Evolutionary conservation across 1,140 invertebrate species (phyloP).

Genomic region (Drosophila sucinea): DNA sequence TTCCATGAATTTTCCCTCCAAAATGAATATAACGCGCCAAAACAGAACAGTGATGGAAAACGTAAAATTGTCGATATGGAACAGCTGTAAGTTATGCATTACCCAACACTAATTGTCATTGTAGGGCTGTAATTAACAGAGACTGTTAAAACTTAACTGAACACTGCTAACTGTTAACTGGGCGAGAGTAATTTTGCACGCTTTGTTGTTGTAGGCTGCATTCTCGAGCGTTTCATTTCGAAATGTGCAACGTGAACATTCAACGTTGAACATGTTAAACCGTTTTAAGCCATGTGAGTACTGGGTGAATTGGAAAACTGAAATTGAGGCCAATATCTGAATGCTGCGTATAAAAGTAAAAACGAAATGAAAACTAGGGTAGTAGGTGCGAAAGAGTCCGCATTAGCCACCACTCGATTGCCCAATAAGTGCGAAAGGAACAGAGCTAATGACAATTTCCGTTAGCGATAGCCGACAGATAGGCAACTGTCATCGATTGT

Average conservation of each 20-base stretch:
- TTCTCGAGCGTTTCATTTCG: slow-evolving; percentile 27
- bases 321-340: slow-evolving; percentile 16
- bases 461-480: slow-evolving; percentile 9
- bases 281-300: slow-evolving; percentile 59
- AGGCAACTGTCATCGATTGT: background rate
- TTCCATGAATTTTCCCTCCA: slow-evolving; percentile 67
- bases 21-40: slow-evolving; percentile 66
- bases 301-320: slow-evolving; percentile 16
- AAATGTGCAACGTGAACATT: slow-evolving; percentile 36
- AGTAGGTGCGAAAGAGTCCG: slow-evolving; percentile 39
- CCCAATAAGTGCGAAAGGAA: slow-evolving; percentile 25
- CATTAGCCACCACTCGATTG: slow-evolving; percentile 13
- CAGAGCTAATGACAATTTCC: background rate
- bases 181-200: slow-evolving; percentile 45
- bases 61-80: background rate
- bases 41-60: slow-evolving; percentile 46
- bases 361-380: slow-evolving; percentile 26
- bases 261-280: slow-evolving; percentile 29
- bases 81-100: slow-evolving; percentile 37
- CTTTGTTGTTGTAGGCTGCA: slow-evolving; percentile 43
- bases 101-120: background rate
- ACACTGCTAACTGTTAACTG: slow-evolving; percentile 10
- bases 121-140: slow-evolving; percentile 54
- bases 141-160: slow-evolving; percentile 42
- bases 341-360: slow-evolving; percentile 32